phyloP scores from a whole-genome alignment of 2,797 vertebrate genomes.

The Prionace glauca region DNA sequence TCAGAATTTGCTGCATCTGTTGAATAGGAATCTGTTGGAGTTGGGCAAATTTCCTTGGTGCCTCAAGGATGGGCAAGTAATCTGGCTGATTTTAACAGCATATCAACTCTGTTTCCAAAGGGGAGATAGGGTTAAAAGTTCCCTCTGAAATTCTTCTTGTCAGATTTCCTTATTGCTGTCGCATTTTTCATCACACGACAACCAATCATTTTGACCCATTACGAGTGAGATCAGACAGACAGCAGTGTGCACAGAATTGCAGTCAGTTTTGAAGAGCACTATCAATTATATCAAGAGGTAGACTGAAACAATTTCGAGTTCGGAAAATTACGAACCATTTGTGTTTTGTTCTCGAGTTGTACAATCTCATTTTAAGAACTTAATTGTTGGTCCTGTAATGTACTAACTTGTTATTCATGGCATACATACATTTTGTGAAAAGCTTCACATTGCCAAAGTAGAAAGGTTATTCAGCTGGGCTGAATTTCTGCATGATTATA shows the following conservation, averaged over 20 bases:
- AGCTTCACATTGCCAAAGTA: slow-evolving; percentile 38
- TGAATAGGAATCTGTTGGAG: not conserved
- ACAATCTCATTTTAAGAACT: slow-evolving; percentile 24
- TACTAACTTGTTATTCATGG: slow-evolving; percentile 39
- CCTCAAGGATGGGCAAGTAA: not conserved
- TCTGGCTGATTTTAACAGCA: not conserved
- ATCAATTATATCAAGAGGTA: slow-evolving; percentile 5
- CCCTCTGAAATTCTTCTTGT: not conserved
- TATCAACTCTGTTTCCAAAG: too few relatives aligned
- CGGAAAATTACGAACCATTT: not conserved
- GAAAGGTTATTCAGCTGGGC: slow-evolving; percentile 48
- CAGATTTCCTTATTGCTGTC: not conserved
- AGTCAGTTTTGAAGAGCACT: slow-evolving; percentile 3
- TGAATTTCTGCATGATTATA: slow-evolving; percentile 50
- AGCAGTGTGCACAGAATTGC: not conserved
- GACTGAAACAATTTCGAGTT: not conserved
- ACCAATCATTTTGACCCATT: not conserved
- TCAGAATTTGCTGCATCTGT: not conserved
- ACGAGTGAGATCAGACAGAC: not conserved
- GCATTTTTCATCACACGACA: not conserved
- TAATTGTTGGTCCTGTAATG: slow-evolving; percentile 18
- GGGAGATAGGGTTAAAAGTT: not conserved
- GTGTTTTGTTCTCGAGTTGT: not conserved
- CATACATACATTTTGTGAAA: not conserved
- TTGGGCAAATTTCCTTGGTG: not conserved